Conservation (phyloP, 2,888 invertebrate species). For the Gymnocheta viridis region DNA sequence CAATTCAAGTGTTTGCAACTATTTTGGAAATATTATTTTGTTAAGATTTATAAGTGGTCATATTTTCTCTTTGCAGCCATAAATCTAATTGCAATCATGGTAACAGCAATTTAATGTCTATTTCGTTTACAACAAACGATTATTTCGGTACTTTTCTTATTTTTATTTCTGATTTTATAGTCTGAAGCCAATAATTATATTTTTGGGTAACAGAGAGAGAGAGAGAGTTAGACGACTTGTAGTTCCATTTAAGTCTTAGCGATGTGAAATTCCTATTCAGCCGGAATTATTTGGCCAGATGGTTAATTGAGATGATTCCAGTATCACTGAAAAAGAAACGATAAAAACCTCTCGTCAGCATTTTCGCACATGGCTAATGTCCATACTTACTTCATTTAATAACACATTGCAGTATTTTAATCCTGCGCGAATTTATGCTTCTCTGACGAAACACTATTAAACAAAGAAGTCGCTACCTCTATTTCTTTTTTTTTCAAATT, state of each 20-base stretch:
- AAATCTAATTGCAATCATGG: conserved; percentile 54
- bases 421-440: too few species aligned
- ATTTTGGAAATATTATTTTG: conserved; percentile 20
- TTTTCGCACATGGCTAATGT: too few species aligned
- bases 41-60: conserved; percentile 37
- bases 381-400: too few species aligned
- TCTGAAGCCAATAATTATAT: conserved; percentile 3
- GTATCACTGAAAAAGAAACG: too few species aligned
- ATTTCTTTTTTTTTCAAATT: neutral
- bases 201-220: neutral
- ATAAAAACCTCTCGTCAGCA: too few species aligned
- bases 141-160: conserved; percentile 24
- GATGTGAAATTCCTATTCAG: too few species aligned
- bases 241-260: neutral
- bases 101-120: conserved; percentile 28
- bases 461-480: neutral
- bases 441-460: too few species aligned
- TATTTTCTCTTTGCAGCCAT: conserved; percentile 58
- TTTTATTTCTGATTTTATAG: neutral
- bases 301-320: too few species aligned
- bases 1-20: conserved; percentile 6
- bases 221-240: neutral
- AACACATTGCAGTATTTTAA: too few species aligned
- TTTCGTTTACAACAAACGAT: conserved; percentile 47
- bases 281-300: too few species aligned